Evolutionary conservation across 2,113 vertebrate genomes (phyloP), one percentile per base, ranked within the genome.

Genomic region (Cololabis saira): DNA sequence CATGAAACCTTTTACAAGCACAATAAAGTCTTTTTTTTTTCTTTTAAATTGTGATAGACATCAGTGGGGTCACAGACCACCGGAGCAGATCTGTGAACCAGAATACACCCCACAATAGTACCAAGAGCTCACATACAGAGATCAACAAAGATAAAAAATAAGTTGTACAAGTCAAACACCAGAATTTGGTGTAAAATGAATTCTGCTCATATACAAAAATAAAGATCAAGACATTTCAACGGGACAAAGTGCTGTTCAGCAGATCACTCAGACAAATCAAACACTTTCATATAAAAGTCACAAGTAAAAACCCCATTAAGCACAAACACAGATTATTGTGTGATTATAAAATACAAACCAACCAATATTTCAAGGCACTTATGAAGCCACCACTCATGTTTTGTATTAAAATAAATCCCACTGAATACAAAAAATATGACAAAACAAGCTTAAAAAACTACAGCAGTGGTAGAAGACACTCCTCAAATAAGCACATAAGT

Each of bases 201-300:
- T 1, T 37, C 40, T 57, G 48, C 18, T 53, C 19, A 54, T 48
- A 12, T 30, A 56, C 19, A 55, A 18, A 67, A 19, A 55, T 14
- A 3, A 60, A 49, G 7, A 13, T 4, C 12, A 55, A 37, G 33
- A 37, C 33, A 37, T 37, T 41, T 71, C 58, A 69, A 30, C 61
- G 50, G 58, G 42, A 61, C 61, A 61, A 45, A 61, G 30, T 62
- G 42, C 6, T 14, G 49, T 2, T 56, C 50, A 71, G 16, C 37
- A 52, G 21, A 53, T 11, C 57, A 76, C n/a, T 4, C 0, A 61
- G 13, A 48, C 18, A 44, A 59, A 40, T 37, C 33, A 37, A 17
- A 44, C 17, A 6, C n/a, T 37, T 56, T 53, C 18, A 74, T 41
- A 27, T 53, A n/a, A 16, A 24, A n/a, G 43, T 27, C 37, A 17